phyloP scores from a whole-genome alignment of 2,888 invertebrate species.

The Pachycephus smyrnensis region DNA sequence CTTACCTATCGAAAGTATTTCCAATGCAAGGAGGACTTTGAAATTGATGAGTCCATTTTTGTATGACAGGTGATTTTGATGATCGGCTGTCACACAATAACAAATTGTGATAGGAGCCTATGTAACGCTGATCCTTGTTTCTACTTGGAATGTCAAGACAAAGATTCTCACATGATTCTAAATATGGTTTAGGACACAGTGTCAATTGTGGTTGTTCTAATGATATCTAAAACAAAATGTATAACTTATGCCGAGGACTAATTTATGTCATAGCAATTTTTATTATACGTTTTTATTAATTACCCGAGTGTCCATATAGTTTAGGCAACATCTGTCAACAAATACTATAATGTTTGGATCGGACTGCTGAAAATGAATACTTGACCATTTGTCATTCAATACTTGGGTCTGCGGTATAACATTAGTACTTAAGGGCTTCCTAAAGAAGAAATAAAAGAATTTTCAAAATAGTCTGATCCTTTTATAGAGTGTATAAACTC shows the following conservation, averaged over 20 bases:
- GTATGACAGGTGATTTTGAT: constrained; percentile 56
- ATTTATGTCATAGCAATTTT: background rate
- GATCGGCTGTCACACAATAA: constrained; percentile 56
- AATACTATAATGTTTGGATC: constrained; percentile 50
- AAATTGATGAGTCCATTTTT: constrained; percentile 73
- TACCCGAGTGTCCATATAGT: constrained; percentile 56
- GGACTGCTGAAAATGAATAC: constrained; percentile 44
- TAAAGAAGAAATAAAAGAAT: constrained; percentile 24
- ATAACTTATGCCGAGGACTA: background rate
- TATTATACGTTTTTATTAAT: constrained; percentile 17
- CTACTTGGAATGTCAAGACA: constrained; percentile 48
- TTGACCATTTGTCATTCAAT: constrained; percentile 54
- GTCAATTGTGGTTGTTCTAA: constrained; percentile 45
- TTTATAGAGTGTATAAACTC: no score
- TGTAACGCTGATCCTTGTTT: constrained; percentile 48
- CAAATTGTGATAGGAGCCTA: constrained; percentile 56
- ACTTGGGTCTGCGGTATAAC: constrained; percentile 30
- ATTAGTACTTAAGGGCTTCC: constrained; percentile 35
- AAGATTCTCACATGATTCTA: constrained; percentile 56
- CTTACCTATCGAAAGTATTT: constrained; percentile 61
- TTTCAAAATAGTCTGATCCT: no score
- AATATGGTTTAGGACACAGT: constrained; percentile 50
- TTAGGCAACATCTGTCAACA: constrained; percentile 56
- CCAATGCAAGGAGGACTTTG: constrained; percentile 69
- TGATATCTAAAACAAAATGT: constrained; percentile 36